These are phyloP conservation scores for Psylliodes chrysocephalus DNA, from an alignment of 2,888 invertebrate species.

Conservation along the genomic window DNA sequence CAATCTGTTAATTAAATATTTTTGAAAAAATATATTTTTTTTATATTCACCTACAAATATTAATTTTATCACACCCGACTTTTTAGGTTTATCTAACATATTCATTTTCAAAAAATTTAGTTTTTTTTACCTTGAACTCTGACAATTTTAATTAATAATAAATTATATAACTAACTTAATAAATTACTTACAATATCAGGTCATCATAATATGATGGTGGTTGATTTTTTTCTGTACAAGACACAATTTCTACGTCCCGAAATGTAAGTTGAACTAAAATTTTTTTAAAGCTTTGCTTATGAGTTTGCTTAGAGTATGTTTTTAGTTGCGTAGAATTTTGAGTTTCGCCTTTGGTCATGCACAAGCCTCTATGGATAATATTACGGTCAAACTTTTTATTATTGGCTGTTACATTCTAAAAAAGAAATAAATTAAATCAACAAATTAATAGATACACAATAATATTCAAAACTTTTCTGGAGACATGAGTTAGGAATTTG, in stretches of 20 bases:
- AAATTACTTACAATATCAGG: constrained; percentile 2
- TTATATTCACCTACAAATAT: too few species aligned
- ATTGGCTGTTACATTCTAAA: constrained; percentile 2
- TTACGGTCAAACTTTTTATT: not conserved
- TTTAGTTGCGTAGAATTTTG: not conserved
- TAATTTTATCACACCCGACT: too few species aligned
- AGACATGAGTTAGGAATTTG: too few species aligned
- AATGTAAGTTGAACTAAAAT: not conserved
- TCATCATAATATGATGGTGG: not conserved
- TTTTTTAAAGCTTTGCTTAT: constrained; percentile 1
- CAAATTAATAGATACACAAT: too few species aligned
- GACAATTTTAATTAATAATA: too few species aligned
- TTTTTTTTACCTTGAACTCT: too few species aligned
- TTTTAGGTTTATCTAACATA: too few species aligned
- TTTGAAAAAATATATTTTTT: too few species aligned
- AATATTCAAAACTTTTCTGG: too few species aligned
- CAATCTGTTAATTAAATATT: too few species aligned
- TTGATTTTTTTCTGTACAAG: constrained; percentile 9
- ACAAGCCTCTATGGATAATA: not conserved
- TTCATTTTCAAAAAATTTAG: too few species aligned
- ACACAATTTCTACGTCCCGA: constrained; percentile 1
- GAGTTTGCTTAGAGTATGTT: not conserved
- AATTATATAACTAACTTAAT: too few species aligned
- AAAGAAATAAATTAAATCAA: not conserved
- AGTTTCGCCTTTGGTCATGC: not conserved